Base-by-base conservation (phyloP, 2,113 vertebrate species). In the Cryptotis parvus region DNA sequence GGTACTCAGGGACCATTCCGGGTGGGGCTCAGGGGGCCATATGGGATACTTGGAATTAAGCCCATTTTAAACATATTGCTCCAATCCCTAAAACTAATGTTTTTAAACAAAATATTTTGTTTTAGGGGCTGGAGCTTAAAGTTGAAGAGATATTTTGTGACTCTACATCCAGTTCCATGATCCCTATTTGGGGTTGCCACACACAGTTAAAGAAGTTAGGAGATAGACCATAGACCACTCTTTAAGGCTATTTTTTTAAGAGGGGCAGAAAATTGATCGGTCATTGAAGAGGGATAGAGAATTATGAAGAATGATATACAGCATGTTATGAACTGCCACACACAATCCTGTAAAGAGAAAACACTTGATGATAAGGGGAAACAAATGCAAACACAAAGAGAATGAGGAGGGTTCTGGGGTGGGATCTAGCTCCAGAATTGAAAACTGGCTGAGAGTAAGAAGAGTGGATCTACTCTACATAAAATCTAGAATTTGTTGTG, bases 381-480 rank as follows among this genome's bases (percentile, higher is more conserved):
- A 24, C 6, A 10, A 31, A 35, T 3, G 11, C 37, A 74, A 39
- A 22, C 91, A 9, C 8, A 8, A 29, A 58, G 45, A 29, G 11
- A 14, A 24, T 72, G 12, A 3, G 37, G 1, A 1, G 41, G 31
- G 6, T 24, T 16, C 4, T 31, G 20, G 29, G 26, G 0, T 43
- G 10, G 63, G 66, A 22, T 33, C 33, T 22, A 31, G 2, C 37
- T 73, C 35, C 15, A 12, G 5, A 45, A 7, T 12, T 3, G 55
- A 35, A 33, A 43, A 3, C 27, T 37, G 84, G 4, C 49, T 63
- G 18, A 16, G 26, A 31, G 15, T 11, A 52, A 45, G n/a, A 29
- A 68, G 31, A 4, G 4, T n/a, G 22, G 45, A 49, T 7, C 14
- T 69, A 52, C 3, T 31, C 6, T 2, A 18, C 0, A 12, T 31